Percentiles rank a stretch among this genome's conserved stretches.
Conservation (phyloP, 2,888 invertebrate species). For the Diaperis boleti region DNA sequence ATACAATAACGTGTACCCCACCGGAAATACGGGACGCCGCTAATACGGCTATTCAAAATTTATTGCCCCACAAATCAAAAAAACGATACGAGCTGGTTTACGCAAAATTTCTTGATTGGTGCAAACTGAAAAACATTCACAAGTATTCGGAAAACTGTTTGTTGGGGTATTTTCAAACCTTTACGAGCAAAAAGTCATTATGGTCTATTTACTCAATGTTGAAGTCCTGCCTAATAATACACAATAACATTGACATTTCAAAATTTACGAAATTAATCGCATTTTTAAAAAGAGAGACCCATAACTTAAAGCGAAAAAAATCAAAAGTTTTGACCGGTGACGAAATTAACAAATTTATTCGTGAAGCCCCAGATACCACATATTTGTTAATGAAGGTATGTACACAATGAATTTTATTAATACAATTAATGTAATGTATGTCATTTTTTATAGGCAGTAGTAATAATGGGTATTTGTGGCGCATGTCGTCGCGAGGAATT, state of each 20-base stretch:
- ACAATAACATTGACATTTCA: neutral
- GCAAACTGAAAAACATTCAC: neutral
- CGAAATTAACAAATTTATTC: neutral
- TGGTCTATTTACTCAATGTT: conserved; percentile 2
- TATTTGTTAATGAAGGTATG: conserved; percentile 2
- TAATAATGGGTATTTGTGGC: conserved; percentile 4
- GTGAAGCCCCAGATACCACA: neutral
- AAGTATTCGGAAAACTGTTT: neutral
- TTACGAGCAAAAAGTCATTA: neutral
- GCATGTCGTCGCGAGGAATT: conserved; percentile 16
- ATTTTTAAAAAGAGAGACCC: neutral
- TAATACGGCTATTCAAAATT: neutral
- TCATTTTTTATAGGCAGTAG: neutral
- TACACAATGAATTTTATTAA: neutral
- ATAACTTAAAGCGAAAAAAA: neutral
- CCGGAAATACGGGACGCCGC: neutral
- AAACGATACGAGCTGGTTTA: neutral
- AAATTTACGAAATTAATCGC: conserved; percentile 2
- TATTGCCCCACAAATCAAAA: neutral
- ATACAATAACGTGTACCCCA: neutral
- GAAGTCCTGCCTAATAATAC: neutral
- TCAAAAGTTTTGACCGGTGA: conserved; percentile 1
- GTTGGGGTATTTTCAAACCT: neutral
- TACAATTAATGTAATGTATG: neutral
- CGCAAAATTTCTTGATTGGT: neutral